A percentile compares a stretch with the other conserved stretches of the same genome.
Evolutionary conservation across 2,888 invertebrate species (phyloP).

Genomic region (Scaptodrosophila latifasciaeformis): DNA sequence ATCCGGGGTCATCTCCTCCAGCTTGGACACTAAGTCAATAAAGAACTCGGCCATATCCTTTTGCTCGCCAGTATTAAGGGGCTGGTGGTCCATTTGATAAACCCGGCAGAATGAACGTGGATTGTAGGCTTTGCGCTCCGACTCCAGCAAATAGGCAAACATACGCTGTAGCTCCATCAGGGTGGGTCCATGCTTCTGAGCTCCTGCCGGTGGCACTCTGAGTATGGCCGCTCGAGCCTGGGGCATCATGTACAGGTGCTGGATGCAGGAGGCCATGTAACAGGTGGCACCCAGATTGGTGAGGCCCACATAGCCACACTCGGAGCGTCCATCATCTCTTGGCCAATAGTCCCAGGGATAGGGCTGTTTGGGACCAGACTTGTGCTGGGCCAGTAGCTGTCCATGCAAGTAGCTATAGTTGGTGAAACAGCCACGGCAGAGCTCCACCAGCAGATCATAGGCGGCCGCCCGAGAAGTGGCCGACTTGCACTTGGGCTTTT

Average conservation of each 20-base stretch:
- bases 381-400: conserved; percentile 90
- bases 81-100: conserved; percentile 98
- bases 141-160: conserved; percentile 96
- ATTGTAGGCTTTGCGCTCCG: conserved; percentile 96
- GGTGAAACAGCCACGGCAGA: conserved; percentile 88
- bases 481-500: conserved; percentile 95
- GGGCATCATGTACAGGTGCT: conserved; percentile 98
- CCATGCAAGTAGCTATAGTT: conserved; percentile 90
- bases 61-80: conserved; percentile 95
- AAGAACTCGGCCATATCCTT: conserved; percentile 99
- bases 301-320: conserved; percentile 95
- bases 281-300: conserved; percentile 97
- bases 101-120: conserved; percentile 96
- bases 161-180: conserved; percentile 92
- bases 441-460: conserved; percentile 91
- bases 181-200: conserved; percentile 87
- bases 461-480: conserved; percentile 91
- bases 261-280: conserved; percentile 98
- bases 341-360: conserved; percentile 99
- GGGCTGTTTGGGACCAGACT: conserved; percentile 86
- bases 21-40: conserved; percentile 94
- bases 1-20: conserved; percentile 96
- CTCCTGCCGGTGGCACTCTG: conserved; percentile 82
- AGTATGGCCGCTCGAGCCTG: conserved; percentile 91
- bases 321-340: conserved; percentile 93